Evolutionary conservation across 2,888 invertebrate genomes (phyloP), one percentile per base, ranked within the genome.

Genomic region (Orchesella flavescens): DNA sequence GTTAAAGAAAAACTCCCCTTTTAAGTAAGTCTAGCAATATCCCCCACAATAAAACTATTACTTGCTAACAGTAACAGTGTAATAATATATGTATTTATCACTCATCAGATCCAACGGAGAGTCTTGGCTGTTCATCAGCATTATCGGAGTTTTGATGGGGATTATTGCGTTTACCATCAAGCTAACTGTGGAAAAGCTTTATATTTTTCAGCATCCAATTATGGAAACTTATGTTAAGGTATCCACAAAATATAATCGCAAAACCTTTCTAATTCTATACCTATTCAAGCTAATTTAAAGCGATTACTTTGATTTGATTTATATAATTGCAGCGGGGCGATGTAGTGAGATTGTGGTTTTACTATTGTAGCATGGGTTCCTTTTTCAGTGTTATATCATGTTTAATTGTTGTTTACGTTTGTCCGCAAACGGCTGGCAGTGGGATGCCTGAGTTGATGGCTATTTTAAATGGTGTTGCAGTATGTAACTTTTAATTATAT

Each of bases 381-480:
- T 21, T 76, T 44, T 82, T 83, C 43, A 81, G 84, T 19, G 72
- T 71, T 63, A 17, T 84, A 2, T 79, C 86, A 1, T 68, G 84
- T 57, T 65, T 85, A 3, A 34, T 85, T 65, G 84, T 86, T 72
- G 84, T 85, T 13, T 86, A 85, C 57, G 24, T 80, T 53, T 85
- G 85, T 66, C 85, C 86, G 3, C 81, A 66, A 46, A 80, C 86
- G n/a, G 76, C 85, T 89, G 65, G 90, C 89, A 63, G 49, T 46
- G 73, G 80, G 53, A 89, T 90, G 23, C 90, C 90, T 24, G 90
- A 90, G 82, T 89, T 90, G 23, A 90, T 90, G n/a, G 90, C 89
- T 0, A 90, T 89, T 82, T 87, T 90, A 24, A 90, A 90, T 85
- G 90, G 90, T 7, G 89, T 89, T 17, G 88, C 89, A 71, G 89